Evolutionary conservation across 2,113 vertebrate genomes (phyloP).

Genomic region (Dromaius novaehollandiae): DNA sequence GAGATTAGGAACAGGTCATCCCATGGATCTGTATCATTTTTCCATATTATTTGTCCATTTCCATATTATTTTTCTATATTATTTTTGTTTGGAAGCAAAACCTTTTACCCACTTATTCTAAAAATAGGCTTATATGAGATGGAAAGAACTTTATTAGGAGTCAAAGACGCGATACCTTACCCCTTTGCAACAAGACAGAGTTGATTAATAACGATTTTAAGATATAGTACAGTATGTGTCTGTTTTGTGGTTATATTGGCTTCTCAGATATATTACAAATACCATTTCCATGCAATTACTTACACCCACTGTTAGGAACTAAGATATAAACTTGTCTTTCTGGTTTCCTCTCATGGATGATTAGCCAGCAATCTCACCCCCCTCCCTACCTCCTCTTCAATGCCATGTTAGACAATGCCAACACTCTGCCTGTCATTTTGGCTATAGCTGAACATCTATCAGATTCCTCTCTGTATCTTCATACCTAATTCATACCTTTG

Average conservation of each 20-base stretch:
- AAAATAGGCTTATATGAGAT: neutral
- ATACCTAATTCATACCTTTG: neutral
- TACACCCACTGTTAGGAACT: neutral
- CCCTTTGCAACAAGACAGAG: neutral
- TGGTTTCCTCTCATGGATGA: neutral
- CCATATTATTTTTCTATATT: neutral
- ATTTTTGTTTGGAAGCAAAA: slow-evolving; percentile 10
- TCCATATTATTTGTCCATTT: no score
- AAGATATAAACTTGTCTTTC: neutral
- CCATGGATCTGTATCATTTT: neutral
- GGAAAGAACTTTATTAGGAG: neutral
- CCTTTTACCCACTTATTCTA: neutral
- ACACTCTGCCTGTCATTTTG: neutral
- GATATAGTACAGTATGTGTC: neutral
- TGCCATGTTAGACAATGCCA: neutral
- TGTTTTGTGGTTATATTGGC: neutral
- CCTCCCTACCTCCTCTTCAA: neutral
- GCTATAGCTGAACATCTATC: neutral
- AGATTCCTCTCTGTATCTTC: neutral
- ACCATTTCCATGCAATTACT: neutral
- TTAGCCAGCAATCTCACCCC: neutral
- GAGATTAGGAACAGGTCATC: neutral
- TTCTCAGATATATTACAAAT: neutral
- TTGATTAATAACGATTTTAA: neutral
- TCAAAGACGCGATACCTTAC: neutral